A percentile compares a stretch with the other conserved stretches of the same genome.
phyloP scores from a whole-genome alignment of 2,113 vertebrate species.

The Cavia porcellus region DNA sequence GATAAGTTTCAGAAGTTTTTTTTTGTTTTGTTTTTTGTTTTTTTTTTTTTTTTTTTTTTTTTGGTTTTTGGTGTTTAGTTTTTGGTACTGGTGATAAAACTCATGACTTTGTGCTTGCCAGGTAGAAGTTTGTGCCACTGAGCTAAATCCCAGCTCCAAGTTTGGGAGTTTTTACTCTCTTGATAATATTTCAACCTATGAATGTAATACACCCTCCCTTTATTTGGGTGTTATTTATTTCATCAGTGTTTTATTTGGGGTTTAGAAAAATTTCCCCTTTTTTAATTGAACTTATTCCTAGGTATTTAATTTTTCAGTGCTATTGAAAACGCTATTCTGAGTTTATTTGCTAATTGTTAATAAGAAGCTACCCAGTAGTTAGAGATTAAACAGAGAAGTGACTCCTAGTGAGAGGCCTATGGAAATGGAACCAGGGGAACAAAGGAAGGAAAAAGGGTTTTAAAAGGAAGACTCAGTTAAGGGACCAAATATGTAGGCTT shows the following conservation, averaged over 20 bases:
- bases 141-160: too few relatives aligned
- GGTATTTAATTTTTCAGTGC: slow-evolving; percentile 34
- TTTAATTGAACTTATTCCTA: slow-evolving; percentile 5
- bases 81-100: too few relatives aligned
- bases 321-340: slow-evolving; percentile 42
- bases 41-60: too few relatives aligned
- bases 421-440: neutral
- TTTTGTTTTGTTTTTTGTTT: too few relatives aligned
- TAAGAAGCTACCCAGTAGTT: slow-evolving; percentile 1
- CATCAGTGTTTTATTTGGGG: slow-evolving; percentile 21
- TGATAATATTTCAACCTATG: neutral
- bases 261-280: slow-evolving; percentile 34
- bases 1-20: neutral
- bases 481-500: neutral
- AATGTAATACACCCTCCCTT: neutral
- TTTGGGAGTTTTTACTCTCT: neutral
- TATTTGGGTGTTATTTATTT: neutral
- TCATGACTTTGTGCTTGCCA: too few relatives aligned
- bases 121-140: too few relatives aligned
- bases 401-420: neutral
- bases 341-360: slow-evolving; percentile 59
- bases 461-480: neutral
- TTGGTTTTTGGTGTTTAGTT: too few relatives aligned
- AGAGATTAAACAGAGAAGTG: neutral
- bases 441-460: slow-evolving; percentile 1